These are phyloP conservation scores for Tachystola acroxantha DNA, from an alignment of 2,888 invertebrate species.

Conservation along the genomic window DNA sequence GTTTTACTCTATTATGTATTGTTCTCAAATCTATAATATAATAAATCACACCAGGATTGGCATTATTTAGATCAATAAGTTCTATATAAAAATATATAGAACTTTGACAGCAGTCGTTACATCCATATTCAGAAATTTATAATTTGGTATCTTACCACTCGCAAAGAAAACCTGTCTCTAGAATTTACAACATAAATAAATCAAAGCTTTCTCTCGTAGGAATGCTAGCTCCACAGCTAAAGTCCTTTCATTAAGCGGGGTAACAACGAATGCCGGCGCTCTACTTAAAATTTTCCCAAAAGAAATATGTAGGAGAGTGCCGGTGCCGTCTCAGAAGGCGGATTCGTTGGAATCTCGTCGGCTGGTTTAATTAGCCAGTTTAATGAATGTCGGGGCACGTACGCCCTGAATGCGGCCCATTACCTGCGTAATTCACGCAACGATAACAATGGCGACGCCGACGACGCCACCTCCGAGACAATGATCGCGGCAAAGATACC, in stretches of 20 bases:
- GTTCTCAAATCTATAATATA: too few species aligned
- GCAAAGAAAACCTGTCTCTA: too few species aligned
- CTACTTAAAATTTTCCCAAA: constrained; percentile 40
- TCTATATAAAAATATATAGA: too few species aligned
- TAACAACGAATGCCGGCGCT: constrained; percentile 29
- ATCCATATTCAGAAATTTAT: too few species aligned
- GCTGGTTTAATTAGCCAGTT: constrained; percentile 67
- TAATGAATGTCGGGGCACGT: constrained; percentile 74
- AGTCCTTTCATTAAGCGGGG: constrained; percentile 9
- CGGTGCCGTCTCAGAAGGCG: constrained; percentile 32
- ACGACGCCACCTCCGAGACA: constrained; percentile 3
- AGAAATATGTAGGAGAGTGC: constrained; percentile 44
- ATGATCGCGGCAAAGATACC: constrained; percentile 3
- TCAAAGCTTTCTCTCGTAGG: neutral
- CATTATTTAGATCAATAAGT: too few species aligned
- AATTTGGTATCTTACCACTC: too few species aligned
- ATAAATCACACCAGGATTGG: too few species aligned
- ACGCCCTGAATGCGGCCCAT: constrained; percentile 66
- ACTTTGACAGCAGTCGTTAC: too few species aligned
- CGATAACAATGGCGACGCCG: constrained; percentile 51
- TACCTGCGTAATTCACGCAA: constrained; percentile 69
- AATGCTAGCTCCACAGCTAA: neutral
- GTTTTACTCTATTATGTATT: too few species aligned
- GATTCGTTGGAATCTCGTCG: constrained; percentile 48
- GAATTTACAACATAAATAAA: too few species aligned